Evolutionary conservation across 1,140 invertebrate species (phyloP).

Genomic region (Samia ricini): DNA sequence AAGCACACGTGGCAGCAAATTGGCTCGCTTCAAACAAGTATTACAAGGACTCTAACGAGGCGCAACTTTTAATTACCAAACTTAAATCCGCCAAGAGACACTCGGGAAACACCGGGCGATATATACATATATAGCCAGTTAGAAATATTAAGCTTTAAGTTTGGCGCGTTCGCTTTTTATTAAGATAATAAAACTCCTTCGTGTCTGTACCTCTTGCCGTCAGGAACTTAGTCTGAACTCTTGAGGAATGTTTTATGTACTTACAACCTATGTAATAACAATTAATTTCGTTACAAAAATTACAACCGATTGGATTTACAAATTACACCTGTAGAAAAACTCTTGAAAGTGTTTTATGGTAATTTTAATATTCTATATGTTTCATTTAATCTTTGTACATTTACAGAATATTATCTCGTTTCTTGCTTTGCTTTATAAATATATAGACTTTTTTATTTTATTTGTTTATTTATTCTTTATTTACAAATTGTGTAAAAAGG

Average conservation of each 20-base stretch:
- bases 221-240: conserved; percentile 12
- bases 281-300: conserved; percentile 33
- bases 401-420: too few species aligned
- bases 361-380: too few species aligned
- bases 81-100: conserved; percentile 37
- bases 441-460: too few species aligned
- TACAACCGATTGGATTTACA: neutral
- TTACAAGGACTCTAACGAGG: conserved; percentile 33
- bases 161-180: conserved; percentile 31
- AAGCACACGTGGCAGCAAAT: conserved; percentile 24
- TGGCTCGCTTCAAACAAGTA: conserved; percentile 28
- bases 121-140: conserved; percentile 29
- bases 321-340: too few species aligned
- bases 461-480: too few species aligned
- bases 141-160: conserved; percentile 20
- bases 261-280: conserved; percentile 37
- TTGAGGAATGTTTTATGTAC: conserved; percentile 26
- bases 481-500: too few species aligned
- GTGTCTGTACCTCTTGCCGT: conserved; percentile 28
- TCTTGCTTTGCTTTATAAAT: too few species aligned
- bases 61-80: conserved; percentile 59
- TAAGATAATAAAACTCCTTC: conserved; percentile 42
- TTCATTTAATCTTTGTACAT: too few species aligned
- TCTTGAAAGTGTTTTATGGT: too few species aligned
- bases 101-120: conserved; percentile 25